phyloP scores from a whole-genome alignment of 1,140 invertebrate genomes.

The Monomorium pharaonis region DNA sequence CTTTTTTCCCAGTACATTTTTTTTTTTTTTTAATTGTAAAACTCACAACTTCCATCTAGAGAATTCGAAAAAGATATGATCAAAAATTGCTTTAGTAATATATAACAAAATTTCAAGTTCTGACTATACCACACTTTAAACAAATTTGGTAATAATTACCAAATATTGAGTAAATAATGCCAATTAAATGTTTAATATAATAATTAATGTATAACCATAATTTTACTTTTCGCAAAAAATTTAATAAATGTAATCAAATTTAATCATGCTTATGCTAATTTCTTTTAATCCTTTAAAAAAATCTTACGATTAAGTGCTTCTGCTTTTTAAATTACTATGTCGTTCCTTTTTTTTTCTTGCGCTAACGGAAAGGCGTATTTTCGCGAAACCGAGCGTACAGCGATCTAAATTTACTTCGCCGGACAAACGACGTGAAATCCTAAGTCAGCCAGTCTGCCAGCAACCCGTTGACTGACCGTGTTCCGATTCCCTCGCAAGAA shows the following conservation, averaged over 20 bases:
- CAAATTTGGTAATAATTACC: too few relatives aligned
- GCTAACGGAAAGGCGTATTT: slow-evolving; percentile 25
- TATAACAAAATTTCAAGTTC: background rate
- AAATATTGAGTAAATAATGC: too few relatives aligned
- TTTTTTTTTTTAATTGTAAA: background rate
- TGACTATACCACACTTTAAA: background rate
- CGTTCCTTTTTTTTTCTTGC: background rate
- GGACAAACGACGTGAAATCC: slow-evolving; percentile 54
- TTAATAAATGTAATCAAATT: too few relatives aligned
- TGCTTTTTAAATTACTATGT: background rate
- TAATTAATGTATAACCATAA: too few relatives aligned
- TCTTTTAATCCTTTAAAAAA: background rate
- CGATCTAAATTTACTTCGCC: slow-evolving; percentile 69
- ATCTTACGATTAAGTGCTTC: background rate
- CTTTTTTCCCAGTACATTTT: background rate
- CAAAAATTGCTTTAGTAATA: background rate
- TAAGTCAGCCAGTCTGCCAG: slow-evolving; percentile 50
- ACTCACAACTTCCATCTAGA: background rate
- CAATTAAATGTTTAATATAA: too few relatives aligned
- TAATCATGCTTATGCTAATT: too few relatives aligned
- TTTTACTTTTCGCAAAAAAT: too few relatives aligned
- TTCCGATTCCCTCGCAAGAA: slow-evolving; percentile 55
- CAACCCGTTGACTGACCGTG: slow-evolving; percentile 64
- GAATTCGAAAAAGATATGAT: background rate
- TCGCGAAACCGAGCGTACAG: slow-evolving; percentile 56